Base-by-base conservation (phyloP, 2,888 invertebrate genomes). In the Disparrhopalites patrizii region DNA sequence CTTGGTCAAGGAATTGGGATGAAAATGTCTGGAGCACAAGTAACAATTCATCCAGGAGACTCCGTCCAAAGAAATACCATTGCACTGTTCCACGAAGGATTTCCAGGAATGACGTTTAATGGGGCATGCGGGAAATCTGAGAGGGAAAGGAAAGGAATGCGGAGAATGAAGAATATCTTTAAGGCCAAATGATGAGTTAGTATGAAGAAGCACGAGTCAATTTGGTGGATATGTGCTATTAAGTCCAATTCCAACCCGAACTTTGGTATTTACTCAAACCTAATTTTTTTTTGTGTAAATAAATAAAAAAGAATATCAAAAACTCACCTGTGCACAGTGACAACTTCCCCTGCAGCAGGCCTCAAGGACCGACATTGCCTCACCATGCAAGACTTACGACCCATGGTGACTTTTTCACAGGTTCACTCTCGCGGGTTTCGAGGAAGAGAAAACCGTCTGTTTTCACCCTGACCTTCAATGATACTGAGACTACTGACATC, bases 1-100 rank as follows among this genome's bases (percentile, higher is more conserved):
- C n/a, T 43, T 43, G n/a, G 43, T 43, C 20, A 43, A n/a, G 20
- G 43, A 43, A 10, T 43, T 5, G 43, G 43, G 43, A 4, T 10
- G 43, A 43, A 43, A 43, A 43, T 43, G 43, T 5, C 43, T 15
- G 15, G 43, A 43, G 43, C 43, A 43, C 43, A 43, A 15, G n/a
- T 43, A 43, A n/a, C 43, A 43, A 43, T 43, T 43, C 43, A 43
- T 43, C 43, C 43, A 43, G 5, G 43, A 43, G 5, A 43, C 43
- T 10, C 43, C 43, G n/a, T 5, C 43, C n/a, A 43, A 43, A 10
- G 43, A 43, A 15, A 43, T 43, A 4, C 43, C 43, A 15, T 43
- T 43, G n/a, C 43, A 43, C 5, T 43, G 43, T 20, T 43, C 43
- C 5, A 43, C 43, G 20, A 43, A 43, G 7, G 43, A 10, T n/a